These are phyloP conservation scores for Trypoxylus dichotomus DNA, from an alignment of 1,140 invertebrate genomes.

Conservation along the genomic window DNA sequence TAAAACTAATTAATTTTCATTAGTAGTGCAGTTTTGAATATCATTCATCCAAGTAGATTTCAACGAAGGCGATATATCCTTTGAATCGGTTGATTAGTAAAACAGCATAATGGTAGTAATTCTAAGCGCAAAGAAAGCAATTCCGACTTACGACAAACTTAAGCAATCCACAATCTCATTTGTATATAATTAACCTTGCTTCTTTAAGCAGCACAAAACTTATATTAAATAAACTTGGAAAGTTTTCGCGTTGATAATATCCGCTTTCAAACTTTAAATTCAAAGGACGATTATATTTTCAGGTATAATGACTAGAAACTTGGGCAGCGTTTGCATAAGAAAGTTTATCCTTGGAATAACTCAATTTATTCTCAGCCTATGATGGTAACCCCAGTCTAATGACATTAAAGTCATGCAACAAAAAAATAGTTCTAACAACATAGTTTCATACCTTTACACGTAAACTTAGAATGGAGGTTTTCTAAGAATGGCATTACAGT, in stretches of 20 bases:
- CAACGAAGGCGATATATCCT: neutral
- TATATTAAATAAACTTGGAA: neutral
- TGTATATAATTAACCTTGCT: neutral
- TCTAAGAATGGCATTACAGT: no score
- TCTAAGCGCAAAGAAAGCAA: no score
- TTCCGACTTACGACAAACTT: neutral
- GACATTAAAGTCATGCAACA: neutral
- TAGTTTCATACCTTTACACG: neutral
- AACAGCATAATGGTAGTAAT: neutral
- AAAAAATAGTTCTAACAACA: neutral
- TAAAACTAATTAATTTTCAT: constrained; percentile 15
- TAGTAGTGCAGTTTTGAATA: neutral
- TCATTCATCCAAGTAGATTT: neutral
- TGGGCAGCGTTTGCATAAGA: neutral
- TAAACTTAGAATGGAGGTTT: no score
- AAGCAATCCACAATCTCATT: neutral
- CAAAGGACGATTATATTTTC: neutral
- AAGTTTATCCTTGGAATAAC: neutral
- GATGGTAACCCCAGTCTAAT: neutral
- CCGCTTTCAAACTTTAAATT: neutral
- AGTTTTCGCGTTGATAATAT: neutral
- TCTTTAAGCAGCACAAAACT: neutral
- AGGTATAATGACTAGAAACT: constrained; percentile 1
- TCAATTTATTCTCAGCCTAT: constrained; percentile 2
- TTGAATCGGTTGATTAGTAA: neutral